A percentile compares a stretch with the other conserved stretches of the same genome.
Evolutionary conservation across 2,888 invertebrate genomes (phyloP).

Genomic region (Phorcus lineatus): DNA sequence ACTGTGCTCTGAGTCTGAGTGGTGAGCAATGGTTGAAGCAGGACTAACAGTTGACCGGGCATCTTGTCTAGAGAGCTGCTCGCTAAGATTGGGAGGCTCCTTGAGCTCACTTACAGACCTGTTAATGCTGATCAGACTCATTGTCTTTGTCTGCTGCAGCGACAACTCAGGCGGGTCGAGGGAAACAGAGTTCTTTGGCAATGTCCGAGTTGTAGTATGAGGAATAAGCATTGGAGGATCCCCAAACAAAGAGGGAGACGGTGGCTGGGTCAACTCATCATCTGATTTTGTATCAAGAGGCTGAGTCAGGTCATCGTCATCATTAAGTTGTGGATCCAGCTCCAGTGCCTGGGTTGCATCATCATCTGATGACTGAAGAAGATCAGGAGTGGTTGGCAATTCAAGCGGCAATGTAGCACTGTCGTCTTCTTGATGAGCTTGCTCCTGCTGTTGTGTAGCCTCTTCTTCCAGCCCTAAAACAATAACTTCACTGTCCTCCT

Average conservation of each 20-base stretch:
- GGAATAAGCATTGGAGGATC: not conserved
- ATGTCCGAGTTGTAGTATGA: no score
- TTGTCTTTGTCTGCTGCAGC: not conserved
- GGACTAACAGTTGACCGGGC: not conserved
- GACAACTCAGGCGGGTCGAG: not conserved
- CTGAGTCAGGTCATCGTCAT: not conserved
- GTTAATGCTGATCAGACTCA: not conserved
- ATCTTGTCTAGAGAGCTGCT: not conserved
- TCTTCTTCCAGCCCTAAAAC: not conserved
- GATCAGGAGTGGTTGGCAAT: no score
- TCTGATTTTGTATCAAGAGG: not conserved
- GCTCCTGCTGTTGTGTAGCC: not conserved
- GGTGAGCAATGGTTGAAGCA: not conserved
- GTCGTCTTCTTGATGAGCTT: not conserved
- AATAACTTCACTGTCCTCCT: not conserved
- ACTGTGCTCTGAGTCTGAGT: not conserved
- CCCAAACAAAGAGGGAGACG: not conserved
- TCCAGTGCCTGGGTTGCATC: not conserved
- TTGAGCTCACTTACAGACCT: no score
- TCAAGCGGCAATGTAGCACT: not conserved
- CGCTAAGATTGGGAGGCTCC: not conserved
- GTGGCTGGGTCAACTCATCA: conserved; percentile 3
- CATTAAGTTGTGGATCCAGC: not conserved
- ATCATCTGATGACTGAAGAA: not conserved
- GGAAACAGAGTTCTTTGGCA: not conserved